Evolutionary conservation across 2,113 vertebrate species (phyloP).

Genomic region (Ariopsis seemanni): DNA sequence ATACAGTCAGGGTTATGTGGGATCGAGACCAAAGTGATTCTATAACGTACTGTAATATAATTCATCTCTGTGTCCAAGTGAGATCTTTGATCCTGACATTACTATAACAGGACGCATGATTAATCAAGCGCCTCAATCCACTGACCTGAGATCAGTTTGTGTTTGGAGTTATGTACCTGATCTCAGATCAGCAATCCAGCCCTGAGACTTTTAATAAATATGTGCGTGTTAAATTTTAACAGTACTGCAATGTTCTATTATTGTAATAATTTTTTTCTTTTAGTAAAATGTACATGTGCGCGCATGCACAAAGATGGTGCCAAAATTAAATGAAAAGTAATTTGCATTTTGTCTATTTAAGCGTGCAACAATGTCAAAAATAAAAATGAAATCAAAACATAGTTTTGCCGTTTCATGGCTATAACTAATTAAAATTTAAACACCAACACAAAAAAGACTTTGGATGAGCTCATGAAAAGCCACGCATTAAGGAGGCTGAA

Average conservation of each 20-base stretch:
- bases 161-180: not conserved
- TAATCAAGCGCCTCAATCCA: not conserved
- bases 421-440: too few relatives aligned
- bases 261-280: conserved; percentile 51
- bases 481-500: too few relatives aligned
- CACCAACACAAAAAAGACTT: too few relatives aligned
- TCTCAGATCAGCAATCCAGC: not conserved
- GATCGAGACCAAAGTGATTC: not conserved
- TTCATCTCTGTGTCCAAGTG: not conserved
- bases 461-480: too few relatives aligned
- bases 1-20: not conserved
- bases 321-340: not conserved
- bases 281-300: not conserved
- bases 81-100: not conserved
- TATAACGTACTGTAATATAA: not conserved
- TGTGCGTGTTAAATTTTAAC: not conserved
- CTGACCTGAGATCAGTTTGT: not conserved
- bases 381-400: not conserved
- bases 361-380: not conserved
- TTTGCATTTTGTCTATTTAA: not conserved
- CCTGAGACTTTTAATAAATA: not conserved
- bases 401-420: not conserved
- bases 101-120: not conserved
- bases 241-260: not conserved
- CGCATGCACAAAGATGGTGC: not conserved